These are phyloP conservation scores for Enteromius unitaeniatus DNA, from an alignment of 2,797 vertebrate species.

Conservation along the genomic window DNA sequence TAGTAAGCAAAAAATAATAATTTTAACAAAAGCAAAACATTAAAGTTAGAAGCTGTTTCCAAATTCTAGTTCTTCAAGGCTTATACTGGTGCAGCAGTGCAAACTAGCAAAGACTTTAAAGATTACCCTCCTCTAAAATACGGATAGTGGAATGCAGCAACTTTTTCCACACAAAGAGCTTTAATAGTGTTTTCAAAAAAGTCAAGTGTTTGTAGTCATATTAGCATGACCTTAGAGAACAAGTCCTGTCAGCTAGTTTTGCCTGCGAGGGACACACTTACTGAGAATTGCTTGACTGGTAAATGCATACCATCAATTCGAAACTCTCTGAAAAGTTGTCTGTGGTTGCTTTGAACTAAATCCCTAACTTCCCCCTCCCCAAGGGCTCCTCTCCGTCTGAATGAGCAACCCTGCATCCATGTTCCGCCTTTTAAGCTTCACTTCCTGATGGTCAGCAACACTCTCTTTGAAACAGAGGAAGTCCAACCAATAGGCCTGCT, in stretches of 20 bases:
- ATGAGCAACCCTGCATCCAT: constrained; percentile 37
- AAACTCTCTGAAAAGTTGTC: constrained; percentile 33
- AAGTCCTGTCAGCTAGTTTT: constrained; percentile 14
- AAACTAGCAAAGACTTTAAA: not conserved
- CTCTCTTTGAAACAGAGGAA: constrained; percentile 55
- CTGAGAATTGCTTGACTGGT: constrained; percentile 27
- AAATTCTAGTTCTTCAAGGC: not conserved
- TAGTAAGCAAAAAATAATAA: constrained; percentile 15
- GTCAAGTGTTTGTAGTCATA: constrained; percentile 14
- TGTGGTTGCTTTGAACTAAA: constrained; percentile 42
- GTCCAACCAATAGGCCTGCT: constrained; percentile 62
- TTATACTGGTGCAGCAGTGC: not conserved
- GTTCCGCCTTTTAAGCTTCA: constrained; percentile 44
- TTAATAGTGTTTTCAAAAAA: not conserved
- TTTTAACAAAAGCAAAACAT: constrained; percentile 22
- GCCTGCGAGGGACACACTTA: not conserved
- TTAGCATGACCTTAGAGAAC: constrained; percentile 8
- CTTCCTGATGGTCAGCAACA: constrained; percentile 54
- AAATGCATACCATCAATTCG: constrained; percentile 30
- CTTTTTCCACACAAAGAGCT: not conserved
- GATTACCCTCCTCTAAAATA: not conserved
- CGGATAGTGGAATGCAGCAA: not conserved
- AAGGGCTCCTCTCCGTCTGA: constrained; percentile 35
- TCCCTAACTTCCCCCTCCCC: constrained; percentile 33
- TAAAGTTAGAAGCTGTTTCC: constrained; percentile 1